A percentile compares a stretch with the other conserved stretches of the same genome.
phyloP scores from a whole-genome alignment of 2,113 vertebrate species.

The Microcebus tavaratra region DNA sequence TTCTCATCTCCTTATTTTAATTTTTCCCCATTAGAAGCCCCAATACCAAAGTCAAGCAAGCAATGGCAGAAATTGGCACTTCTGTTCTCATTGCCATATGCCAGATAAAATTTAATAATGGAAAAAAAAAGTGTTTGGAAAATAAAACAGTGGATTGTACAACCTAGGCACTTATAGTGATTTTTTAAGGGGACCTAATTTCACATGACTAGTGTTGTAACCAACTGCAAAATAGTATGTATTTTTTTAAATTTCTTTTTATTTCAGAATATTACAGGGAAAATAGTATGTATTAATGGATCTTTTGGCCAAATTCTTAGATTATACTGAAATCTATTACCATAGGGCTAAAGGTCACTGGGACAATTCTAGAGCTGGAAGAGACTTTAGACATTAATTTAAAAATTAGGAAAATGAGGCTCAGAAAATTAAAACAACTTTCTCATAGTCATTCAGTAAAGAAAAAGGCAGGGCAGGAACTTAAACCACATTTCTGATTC shows the following conservation, averaged over 20 bases:
- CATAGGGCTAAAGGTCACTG: background rate
- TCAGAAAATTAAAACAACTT: conserved; percentile 13
- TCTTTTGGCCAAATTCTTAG: background rate
- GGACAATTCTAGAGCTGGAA: background rate
- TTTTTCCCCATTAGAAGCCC: background rate
- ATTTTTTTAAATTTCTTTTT: background rate
- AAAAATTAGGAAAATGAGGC: conserved; percentile 26
- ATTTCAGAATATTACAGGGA: background rate
- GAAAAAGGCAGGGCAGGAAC: background rate
- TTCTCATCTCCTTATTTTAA: background rate
- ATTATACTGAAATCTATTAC: conserved; percentile 29
- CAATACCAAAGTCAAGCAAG: conserved; percentile 2
- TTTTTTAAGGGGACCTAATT: background rate
- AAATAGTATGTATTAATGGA: conserved; percentile 28
- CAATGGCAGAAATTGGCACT: background rate
- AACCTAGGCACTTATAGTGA: background rate
- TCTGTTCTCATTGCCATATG: conserved; percentile 14
- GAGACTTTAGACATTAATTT: background rate
- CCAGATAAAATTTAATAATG: conserved; percentile 31
- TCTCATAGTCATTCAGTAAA: background rate
- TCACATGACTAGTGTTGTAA: background rate
- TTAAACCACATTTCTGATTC: conserved; percentile 3
- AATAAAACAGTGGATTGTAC: background rate
- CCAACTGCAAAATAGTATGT: conserved; percentile 19
- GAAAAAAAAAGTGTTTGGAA: background rate